Base-by-base conservation (phyloP, 1,140 invertebrate species). In the Teleopsis dalmanni region DNA sequence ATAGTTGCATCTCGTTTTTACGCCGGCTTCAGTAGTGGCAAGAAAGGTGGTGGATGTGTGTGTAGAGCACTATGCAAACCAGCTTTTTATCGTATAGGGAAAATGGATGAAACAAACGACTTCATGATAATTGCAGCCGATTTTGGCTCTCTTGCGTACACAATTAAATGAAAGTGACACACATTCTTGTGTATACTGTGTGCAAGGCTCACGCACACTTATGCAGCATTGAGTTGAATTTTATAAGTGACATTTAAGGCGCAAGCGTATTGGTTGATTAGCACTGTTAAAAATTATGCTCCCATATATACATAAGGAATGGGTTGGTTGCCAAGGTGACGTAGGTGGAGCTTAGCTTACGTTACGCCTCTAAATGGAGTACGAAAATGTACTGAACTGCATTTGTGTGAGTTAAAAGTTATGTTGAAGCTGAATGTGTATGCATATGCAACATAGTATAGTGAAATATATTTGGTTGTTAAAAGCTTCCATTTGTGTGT, bases 91-190 rank as follows among this genome's bases (percentile, higher is more conserved):
- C n/a, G n/a, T n/a, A n/a, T n/a, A n/a, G n/a, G n/a, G n/a, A n/a
- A n/a, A n/a, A n/a, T n/a, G n/a, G n/a, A n/a, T n/a, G n/a, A n/a
- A n/a, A n/a, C n/a, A n/a, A n/a, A n/a, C n/a, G n/a, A n/a, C n/a
- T n/a, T n/a, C n/a, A n/a, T n/a, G n/a, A n/a, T n/a, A n/a, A n/a
- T n/a, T n/a, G n/a, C n/a, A n/a, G n/a, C n/a, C n/a, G n/a, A n/a
- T n/a, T n/a, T n/a, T 43, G 26, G 27, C 35, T 37, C 46, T 48
- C 36, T 38, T 48, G 35, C 46, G 46, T 48, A 40, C 46, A 48
- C 25, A 48, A 10, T 34, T 35, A 27, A 27, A 40, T 25, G 46
- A 22, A 27, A 38, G 35, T 8, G 7, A 26, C 21, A 33, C 11
- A 40, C 42, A 41, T 16, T 8, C 3, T 23, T 21, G 21, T 25